Evolutionary conservation across 2,797 vertebrate species (phyloP), one percentile per base, ranked within the genome.

Genomic region (Adelosebastes latens): DNA sequence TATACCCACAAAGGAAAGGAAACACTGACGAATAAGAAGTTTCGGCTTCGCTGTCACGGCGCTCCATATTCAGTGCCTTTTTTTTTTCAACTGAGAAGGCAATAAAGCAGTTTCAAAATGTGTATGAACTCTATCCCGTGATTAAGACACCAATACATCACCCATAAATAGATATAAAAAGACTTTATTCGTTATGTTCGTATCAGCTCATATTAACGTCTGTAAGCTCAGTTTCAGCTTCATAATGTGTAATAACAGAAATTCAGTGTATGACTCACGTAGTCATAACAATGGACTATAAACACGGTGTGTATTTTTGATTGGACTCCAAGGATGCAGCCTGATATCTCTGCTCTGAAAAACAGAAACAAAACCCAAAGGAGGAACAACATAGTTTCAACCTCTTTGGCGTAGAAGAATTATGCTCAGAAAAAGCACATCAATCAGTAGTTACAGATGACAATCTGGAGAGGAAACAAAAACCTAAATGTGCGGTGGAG

Each of bases 31-130:
- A 77, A 72, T 34, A 68, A 55, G 59, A 36, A 55, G 66, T 64
- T 85, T 18, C 69, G 36, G 52, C 59, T 69, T 32, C 0, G 14
- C 18, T 67, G 32, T 10, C 60, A 80, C 8, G 4, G 36, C 62
- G 8, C 39, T 68, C 49, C 56, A 78, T 66, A 49, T 70, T 79
- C 77, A 55, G 25, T 16, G 64, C 46, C 42, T 72, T 88, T 75
- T 10, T 69, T 69, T 79, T 86, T 66, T 65, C 1, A 73, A 27
- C 20, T 6, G 20, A 66, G 5, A 58, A 11, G n/a, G 27, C 53
- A 80, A 66, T 80, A 80, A 84, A 66, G 66, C 32, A 55, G n/a
- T 72, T 90, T 18, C 27, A 75, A 81, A 81, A 83, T 70, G 32
- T 11, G n/a, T 1, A 22, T 10, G 63, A 78, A 49, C 72, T n/a